Conservation (phyloP, 92 coral and sea anemone genomes). For the Bergia sp. region DNA sequence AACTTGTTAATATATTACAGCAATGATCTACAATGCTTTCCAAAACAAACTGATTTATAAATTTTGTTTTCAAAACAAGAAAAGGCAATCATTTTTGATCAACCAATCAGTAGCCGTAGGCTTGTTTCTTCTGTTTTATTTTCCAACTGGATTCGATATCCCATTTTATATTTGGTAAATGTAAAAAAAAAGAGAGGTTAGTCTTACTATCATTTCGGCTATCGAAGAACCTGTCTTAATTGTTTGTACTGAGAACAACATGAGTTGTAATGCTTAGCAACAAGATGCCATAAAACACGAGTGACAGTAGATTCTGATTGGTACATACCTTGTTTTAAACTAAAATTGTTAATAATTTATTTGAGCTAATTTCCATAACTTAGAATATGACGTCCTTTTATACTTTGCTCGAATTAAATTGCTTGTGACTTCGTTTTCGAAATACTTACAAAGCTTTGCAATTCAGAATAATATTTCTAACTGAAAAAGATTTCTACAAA, state of each 20-base stretch:
- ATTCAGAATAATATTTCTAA: too few relatives aligned
- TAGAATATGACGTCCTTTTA: constrained; percentile 6
- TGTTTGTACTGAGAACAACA: background rate
- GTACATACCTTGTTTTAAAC: background rate
- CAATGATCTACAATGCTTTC: background rate
- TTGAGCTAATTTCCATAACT: constrained; percentile 38
- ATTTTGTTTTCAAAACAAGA: background rate
- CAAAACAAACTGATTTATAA: background rate
- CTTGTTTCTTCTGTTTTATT: too few relatives aligned
- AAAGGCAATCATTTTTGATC: background rate
- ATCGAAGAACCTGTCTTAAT: background rate
- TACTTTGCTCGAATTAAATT: background rate
- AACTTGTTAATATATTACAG: background rate
- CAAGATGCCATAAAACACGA: constrained; percentile 12
- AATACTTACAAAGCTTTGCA: constrained; percentile 3
- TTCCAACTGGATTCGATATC: background rate
- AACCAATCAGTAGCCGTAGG: background rate
- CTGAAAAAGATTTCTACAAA: background rate
- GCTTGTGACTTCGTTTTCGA: constrained; percentile 21
- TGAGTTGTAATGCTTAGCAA: constrained; percentile 27
- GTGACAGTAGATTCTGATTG: constrained; percentile 18
- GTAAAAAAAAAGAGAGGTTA: background rate
- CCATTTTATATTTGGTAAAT: background rate
- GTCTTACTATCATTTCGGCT: background rate
- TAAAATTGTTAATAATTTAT: constrained; percentile 47